These are phyloP conservation scores for Tenthredo distinguenda DNA, from an alignment of 2,888 invertebrate genomes.

Conservation along the genomic window DNA sequence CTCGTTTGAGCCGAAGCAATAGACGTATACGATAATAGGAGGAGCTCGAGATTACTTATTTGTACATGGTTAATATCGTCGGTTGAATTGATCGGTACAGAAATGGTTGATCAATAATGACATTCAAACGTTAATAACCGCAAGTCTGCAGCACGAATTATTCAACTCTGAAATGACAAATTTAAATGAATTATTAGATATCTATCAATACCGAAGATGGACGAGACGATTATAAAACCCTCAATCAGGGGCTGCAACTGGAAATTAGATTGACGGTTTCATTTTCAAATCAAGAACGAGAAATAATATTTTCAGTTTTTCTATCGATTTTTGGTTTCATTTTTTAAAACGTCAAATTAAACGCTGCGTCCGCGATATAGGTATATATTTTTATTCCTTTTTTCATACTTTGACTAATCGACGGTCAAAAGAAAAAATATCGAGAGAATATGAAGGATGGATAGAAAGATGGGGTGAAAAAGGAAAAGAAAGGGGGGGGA, in stretches of 20 bases:
- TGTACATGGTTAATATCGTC: slow-evolving; percentile 32
- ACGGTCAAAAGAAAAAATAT: slow-evolving; percentile 21
- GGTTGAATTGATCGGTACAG: not conserved
- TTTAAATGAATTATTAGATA: not conserved
- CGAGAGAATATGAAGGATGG: not conserved
- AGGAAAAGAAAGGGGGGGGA: not conserved
- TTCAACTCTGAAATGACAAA: not conserved
- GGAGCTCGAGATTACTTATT: slow-evolving; percentile 15
- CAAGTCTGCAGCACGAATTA: not conserved
- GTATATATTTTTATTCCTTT: not conserved
- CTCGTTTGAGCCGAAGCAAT: slow-evolving; percentile 38
- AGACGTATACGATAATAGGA: not conserved
- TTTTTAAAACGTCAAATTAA: not conserved
- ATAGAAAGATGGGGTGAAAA: not conserved
- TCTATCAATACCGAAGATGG: not conserved
- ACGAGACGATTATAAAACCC: not conserved
- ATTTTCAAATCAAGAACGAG: too few relatives aligned
- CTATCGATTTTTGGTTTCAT: not conserved
- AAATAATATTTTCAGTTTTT: too few relatives aligned
- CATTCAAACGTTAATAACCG: not conserved
- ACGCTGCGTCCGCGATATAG: not conserved
- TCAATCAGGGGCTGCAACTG: not conserved
- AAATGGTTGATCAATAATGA: slow-evolving; percentile 1
- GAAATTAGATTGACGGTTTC: not conserved
- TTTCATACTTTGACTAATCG: slow-evolving; percentile 20